Conservation (phyloP, 2,888 invertebrate genomes). For the Stenodera caucasica region DNA sequence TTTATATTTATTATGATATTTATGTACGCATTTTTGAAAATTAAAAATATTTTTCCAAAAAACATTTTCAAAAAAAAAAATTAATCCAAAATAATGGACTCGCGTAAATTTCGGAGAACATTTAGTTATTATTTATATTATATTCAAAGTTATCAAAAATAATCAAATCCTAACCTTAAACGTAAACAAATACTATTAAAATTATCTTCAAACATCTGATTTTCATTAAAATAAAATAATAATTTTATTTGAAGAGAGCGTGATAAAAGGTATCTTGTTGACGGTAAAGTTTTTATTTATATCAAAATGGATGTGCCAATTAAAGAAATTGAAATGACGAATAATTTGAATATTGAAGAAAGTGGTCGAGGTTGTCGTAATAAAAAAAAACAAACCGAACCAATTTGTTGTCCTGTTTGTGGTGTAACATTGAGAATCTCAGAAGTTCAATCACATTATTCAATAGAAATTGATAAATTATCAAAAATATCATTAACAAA, state of each 20-base stretch:
- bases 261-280: not conserved
- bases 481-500: constrained; percentile 58
- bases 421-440: constrained; percentile 79
- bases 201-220: constrained; percentile 21
- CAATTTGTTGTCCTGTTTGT: constrained; percentile 86
- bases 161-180: constrained; percentile 13
- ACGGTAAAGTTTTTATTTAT: constrained; percentile 20
- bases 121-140: not conserved
- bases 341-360: constrained; percentile 46
- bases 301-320: constrained; percentile 38
- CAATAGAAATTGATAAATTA: constrained; percentile 76
- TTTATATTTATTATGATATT: not conserved
- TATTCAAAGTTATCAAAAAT: not conserved
- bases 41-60: not conserved
- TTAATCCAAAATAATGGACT: not conserved
- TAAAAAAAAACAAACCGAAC: constrained; percentile 66
- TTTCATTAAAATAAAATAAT: constrained; percentile 3
- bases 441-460: constrained; percentile 82
- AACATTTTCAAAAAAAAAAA: not conserved
- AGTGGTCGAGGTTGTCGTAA: constrained; percentile 56
- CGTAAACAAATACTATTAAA: constrained; percentile 11
- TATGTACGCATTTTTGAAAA: not conserved
- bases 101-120: not conserved
- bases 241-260: not conserved
- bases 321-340: constrained; percentile 36